Conservation (phyloP, 2,113 vertebrate species). For the Platycercus adscitus region DNA sequence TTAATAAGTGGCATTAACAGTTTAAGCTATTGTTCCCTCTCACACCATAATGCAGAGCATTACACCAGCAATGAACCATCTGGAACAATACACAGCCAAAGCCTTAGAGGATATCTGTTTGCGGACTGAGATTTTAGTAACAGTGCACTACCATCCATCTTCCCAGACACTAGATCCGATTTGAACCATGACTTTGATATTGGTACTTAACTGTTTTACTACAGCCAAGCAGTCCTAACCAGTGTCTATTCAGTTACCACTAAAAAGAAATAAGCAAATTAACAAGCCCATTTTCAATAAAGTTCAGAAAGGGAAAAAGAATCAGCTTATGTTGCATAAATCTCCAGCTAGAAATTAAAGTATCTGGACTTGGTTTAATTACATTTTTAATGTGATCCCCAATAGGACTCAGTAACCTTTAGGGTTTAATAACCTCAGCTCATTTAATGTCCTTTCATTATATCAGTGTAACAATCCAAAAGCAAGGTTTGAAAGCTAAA, state of each 20-base stretch:
- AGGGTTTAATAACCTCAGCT: constrained; percentile 50
- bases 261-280: constrained; percentile 63
- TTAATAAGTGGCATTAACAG: neutral
- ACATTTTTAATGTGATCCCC: constrained; percentile 47
- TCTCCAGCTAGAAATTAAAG: constrained; percentile 46
- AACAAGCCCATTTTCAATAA: constrained; percentile 28
- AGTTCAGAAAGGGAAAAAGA: constrained; percentile 13
- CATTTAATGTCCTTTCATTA: constrained; percentile 42
- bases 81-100: neutral
- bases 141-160: constrained; percentile 24
- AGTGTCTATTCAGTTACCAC: constrained; percentile 52
- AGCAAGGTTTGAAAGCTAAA: constrained; percentile 23
- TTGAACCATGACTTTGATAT: constrained; percentile 46
- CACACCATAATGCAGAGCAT: neutral
- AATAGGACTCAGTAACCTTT: neutral
- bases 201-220: constrained; percentile 49
- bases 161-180: constrained; percentile 53
- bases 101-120: neutral
- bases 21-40: neutral
- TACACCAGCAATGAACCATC: neutral
- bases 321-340: neutral
- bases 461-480: neutral
- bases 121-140: constrained; percentile 60
- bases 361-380: constrained; percentile 22
- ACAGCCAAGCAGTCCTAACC: constrained; percentile 48